Evolutionary conservation across 2,113 vertebrate species (phyloP), one percentile per base, ranked within the genome.

Genomic region (Galemys pyrenaicus): DNA sequence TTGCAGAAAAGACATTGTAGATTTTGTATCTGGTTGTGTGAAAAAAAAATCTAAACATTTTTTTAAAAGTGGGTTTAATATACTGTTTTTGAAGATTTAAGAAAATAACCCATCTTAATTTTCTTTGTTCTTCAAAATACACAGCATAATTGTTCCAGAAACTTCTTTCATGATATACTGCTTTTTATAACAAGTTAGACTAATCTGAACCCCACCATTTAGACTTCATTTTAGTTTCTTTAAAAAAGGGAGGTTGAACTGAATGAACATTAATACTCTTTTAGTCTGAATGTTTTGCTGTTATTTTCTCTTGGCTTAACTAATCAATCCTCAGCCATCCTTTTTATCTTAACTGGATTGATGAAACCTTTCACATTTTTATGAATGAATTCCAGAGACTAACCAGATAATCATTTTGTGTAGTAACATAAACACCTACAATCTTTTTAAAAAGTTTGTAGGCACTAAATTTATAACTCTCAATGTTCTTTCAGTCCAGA

Each of bases 291-390:
- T 49, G 51, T 67, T 74, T 56, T 49, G 13, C 54, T 56, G 6
- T 80, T 54, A 39, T 65, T 77, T 92, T 49, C 64, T 85, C 71
- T 81, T 82, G 82, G 49, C 39, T 94, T 85, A 46, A 64, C 9
- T 44, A 56, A 3, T 64, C 60, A 73, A 28, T 56, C 30, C 5
- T 54, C 58, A 44, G 30, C 17, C 32, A 46, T 30, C 15, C 49
- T 60, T 84, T 92, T 19, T 60, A 26, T 71, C 30, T 60, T 70
- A 70, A 71, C 83, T 92, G 74, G 58, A 67, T 37, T 26, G 68
- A 15, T 44, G 32, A 46, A 28, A 51, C n/a, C 44, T 81, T 89
- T 54, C 74, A 44, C 10, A 71, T 64, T 83, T 96, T 87, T 68
- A 62, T 75, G 44, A 81, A 77, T 46, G 58, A 89, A 24, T 89